Base-by-base conservation (phyloP, 2,888 invertebrate species). In the Poecilobothrus nobilitatus region DNA sequence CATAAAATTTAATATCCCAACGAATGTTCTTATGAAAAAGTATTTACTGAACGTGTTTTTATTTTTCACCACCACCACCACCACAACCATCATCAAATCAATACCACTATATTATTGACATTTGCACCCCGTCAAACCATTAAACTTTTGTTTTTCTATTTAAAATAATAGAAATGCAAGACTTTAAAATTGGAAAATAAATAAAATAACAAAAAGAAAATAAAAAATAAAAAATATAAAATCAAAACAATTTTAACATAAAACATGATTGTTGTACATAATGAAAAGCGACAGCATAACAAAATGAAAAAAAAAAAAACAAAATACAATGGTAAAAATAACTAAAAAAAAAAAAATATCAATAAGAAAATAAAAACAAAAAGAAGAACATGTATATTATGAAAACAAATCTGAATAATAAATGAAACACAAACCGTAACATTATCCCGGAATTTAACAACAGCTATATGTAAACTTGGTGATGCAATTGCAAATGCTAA, bases 401-500 rank as follows among this genome's bases (percentile, higher is more conserved):
- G 18, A 53, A 53, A 41, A 6, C 9, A 41, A 41, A 64, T 64
- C 33, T 18, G 18, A 33, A 34, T 63, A 21, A 34, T 10, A 41
- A 18, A 18, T 27, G 27, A 27, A 34, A 33, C 20, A 74, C 76
- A 73, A 74, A 81, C 81, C 77, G 82, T 79, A 73, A 81, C 79
- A 73, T 79, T 80, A 73, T 80, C 80, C 71, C 80, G 78, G 76
- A 82, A 82, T 75, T 81, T 81, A 70, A 82, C 80, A 73, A 82
- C 82, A 70, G 82, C 82, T 68, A 82, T 77, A 74, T 80, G 80
- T 72, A 81, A 78, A 70, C 76, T 78, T 66, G 82, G 82, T 66
- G 81, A 82, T 70, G 82, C 82, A 66, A 82, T 78, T 64, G 82
- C 82, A 74, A 82, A 80, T 21, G 82, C 82, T 74, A 82, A 72